phyloP scores from a whole-genome alignment of 2,113 vertebrate genomes.

The Patagioenas fasciata region DNA sequence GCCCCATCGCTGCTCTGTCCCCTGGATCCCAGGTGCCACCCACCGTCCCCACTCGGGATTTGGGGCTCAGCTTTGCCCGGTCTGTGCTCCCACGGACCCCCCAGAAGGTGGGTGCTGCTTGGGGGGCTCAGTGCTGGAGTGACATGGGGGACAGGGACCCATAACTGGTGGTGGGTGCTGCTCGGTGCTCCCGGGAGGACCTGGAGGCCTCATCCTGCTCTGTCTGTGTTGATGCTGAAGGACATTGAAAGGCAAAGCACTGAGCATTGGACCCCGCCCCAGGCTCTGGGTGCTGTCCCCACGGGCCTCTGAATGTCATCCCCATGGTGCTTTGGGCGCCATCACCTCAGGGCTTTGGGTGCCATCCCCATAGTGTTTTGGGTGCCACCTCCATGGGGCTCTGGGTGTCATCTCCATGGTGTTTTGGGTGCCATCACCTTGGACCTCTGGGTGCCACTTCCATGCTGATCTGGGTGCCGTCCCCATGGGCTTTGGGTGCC shows the following conservation, averaged over 20 bases:
- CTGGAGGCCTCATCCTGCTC: not conserved
- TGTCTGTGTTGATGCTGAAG: fast-evolving
- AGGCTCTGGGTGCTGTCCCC: not conserved
- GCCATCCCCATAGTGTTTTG: not conserved
- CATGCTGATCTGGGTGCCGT: no score
- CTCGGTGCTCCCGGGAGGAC: not conserved
- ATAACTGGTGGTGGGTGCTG: not conserved
- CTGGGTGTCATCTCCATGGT: fast-evolving
- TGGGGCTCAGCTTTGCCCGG: no score
- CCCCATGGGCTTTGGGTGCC: no score
- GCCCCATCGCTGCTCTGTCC: no score
- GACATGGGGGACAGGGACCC: not conserved
- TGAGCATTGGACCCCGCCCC: fast-evolving
- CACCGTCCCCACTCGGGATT: no score
- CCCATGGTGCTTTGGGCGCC: no score
- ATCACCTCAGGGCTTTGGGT: not conserved
- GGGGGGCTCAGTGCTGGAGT: not conserved
- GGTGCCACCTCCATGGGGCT: no score
- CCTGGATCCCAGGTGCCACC: no score
- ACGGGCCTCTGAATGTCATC: no score
- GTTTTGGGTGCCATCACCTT: no score
- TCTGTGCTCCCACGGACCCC: no score
- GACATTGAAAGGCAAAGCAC: not conserved
- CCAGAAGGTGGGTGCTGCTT: no score
- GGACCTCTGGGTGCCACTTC: not conserved